A percentile compares a stretch with the other conserved stretches of the same genome.
These are phyloP conservation scores for Oreochromis niloticus DNA, from an alignment of 2,113 vertebrate genomes.

Conservation along the genomic window DNA sequence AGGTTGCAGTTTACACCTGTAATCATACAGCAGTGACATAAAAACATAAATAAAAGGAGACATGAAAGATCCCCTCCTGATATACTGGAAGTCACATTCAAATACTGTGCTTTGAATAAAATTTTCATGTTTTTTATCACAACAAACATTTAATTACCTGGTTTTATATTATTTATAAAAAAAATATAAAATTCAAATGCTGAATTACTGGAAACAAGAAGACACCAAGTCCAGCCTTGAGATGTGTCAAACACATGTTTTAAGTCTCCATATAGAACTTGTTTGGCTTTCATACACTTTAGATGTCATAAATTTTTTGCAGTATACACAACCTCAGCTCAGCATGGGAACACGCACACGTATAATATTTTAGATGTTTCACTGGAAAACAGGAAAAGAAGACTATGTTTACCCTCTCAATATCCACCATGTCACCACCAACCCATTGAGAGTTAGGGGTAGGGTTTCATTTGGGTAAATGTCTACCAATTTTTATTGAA, in stretches of 20 bases:
- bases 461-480: not conserved
- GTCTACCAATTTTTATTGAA: rapidly evolving
- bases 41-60: not conserved
- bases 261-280: rapidly evolving
- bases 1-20: not conserved
- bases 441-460: not conserved
- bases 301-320: not conserved
- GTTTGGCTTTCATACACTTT: not conserved
- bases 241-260: not conserved
- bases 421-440: not conserved
- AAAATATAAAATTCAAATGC: not conserved
- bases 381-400: not conserved
- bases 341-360: not conserved
- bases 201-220: not conserved
- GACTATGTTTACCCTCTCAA: not conserved
- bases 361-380: not conserved
- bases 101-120: not conserved
- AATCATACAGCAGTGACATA: not conserved
- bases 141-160: not conserved
- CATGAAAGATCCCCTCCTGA: not conserved
- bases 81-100: not conserved
- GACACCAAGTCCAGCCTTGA: not conserved
- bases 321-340: not conserved
- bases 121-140: not conserved
- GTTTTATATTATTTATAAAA: not conserved